phyloP scores from a whole-genome alignment of 2,113 vertebrate species.

The Microcebus murinus region DNA sequence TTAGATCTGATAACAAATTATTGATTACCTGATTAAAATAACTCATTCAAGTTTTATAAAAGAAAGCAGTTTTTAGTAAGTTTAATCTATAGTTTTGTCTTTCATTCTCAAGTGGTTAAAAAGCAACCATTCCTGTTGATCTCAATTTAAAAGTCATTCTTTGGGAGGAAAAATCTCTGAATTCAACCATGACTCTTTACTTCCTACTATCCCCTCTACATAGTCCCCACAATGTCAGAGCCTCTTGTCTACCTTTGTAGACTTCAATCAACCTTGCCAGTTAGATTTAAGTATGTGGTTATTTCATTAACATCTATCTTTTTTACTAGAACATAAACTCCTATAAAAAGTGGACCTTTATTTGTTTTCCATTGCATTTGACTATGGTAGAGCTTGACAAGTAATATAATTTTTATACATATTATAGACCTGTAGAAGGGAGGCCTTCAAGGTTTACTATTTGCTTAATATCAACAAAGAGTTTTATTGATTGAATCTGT shows the following conservation, averaged over 20 bases:
- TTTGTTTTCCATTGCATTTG: not conserved
- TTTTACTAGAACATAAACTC: not conserved
- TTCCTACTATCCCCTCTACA: rapidly evolving
- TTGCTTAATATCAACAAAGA: not conserved
- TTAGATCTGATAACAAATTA: not conserved
- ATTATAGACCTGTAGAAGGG: not conserved
- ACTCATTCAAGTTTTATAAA: not conserved
- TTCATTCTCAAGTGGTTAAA: not conserved
- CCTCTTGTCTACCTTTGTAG: not conserved
- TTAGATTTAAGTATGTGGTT: not conserved
- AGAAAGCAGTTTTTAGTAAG: not conserved
- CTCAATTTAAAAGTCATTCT: not conserved
- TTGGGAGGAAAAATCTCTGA: not conserved
- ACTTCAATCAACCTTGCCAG: not conserved
- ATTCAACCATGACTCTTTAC: not conserved
- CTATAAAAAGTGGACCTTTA: not conserved
- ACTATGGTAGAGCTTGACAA: not conserved
- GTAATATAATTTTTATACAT: not conserved
- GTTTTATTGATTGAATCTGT: not conserved
- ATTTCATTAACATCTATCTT: not conserved
- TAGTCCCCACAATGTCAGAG: not conserved
- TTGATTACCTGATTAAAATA: not conserved
- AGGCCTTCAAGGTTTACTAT: not conserved
- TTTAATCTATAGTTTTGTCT: not conserved
- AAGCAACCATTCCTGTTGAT: not conserved